A percentile compares a stretch with the other conserved stretches of the same genome.
These are phyloP conservation scores for Eucidaris tribuloides DNA, from an alignment of 35 echinoderm and acorn worm genomes.

Conservation along the genomic window DNA sequence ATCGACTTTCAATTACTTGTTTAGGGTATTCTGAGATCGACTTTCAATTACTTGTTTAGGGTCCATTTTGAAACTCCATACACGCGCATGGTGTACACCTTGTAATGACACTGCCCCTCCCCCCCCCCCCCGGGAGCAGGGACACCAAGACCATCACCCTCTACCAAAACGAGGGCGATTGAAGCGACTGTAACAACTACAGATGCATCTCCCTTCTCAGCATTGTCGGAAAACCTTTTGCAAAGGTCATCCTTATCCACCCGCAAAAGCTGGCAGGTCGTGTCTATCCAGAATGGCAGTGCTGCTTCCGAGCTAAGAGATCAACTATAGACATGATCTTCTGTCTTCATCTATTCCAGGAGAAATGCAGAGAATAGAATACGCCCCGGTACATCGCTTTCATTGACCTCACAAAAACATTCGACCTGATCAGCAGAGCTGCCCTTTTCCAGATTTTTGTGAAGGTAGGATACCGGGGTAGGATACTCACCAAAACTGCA, in stretches of 20 bases:
- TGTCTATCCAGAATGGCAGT: conserved; percentile 73
- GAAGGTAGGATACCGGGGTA: too few relatives aligned
- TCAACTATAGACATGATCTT: conserved; percentile 67
- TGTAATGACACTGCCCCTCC: too few relatives aligned
- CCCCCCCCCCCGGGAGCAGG: too few relatives aligned
- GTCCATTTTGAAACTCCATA: too few relatives aligned
- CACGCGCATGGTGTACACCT: too few relatives aligned
- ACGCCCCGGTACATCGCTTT: neutral
- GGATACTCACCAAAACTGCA: conserved; percentile 39
- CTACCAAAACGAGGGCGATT: conserved; percentile 54
- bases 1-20: too few relatives aligned
- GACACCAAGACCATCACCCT: conserved; percentile 63
- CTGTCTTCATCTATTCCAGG: conserved; percentile 29
- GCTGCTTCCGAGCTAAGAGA: conserved; percentile 48
- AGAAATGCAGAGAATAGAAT: conserved; percentile 34
- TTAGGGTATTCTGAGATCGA: too few relatives aligned
- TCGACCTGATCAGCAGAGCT: conserved; percentile 37
- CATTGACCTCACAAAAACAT: conserved; percentile 50
- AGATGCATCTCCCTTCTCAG: neutral
- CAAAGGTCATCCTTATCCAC: conserved; percentile 11
- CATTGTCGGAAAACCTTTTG: conserved; percentile 61
- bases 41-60: too few relatives aligned
- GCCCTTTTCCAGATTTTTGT: conserved; percentile 36
- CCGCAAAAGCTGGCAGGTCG: conserved; percentile 43
- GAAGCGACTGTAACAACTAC: conserved; percentile 23